These are phyloP conservation scores for Manis pentadactyla DNA, from an alignment of 2,797 vertebrate species.

Conservation along the genomic window DNA sequence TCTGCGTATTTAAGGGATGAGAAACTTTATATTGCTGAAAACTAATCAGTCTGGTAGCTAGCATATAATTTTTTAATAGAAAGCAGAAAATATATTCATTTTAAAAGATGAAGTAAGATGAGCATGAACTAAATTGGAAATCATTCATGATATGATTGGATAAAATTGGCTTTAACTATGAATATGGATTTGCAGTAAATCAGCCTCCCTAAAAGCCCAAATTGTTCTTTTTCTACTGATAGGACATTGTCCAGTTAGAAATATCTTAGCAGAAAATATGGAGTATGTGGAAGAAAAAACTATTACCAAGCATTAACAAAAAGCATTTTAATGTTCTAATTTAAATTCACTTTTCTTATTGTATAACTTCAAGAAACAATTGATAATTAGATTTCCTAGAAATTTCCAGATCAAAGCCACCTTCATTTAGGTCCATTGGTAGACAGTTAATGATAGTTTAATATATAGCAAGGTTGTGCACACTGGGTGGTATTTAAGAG, in stretches of 20 bases:
- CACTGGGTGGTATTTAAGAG: neutral
- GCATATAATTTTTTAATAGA: slow-evolving; percentile 38
- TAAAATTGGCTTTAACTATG: slow-evolving; percentile 37
- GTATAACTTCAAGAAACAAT: neutral
- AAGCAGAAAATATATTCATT: slow-evolving; percentile 34
- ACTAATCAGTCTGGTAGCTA: neutral
- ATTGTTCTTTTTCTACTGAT: slow-evolving; percentile 22
- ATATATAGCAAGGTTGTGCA: neutral
- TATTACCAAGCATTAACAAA: neutral
- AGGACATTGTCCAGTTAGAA: slow-evolving; percentile 1
- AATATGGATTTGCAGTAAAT: slow-evolving; percentile 59
- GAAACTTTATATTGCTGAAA: slow-evolving; percentile 39
- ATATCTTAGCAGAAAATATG: neutral
- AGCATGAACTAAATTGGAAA: slow-evolving; percentile 37
- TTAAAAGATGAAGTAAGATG: slow-evolving; percentile 32
- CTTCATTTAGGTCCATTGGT: neutral
- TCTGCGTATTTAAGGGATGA: slow-evolving; percentile 7
- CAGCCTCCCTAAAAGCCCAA: neutral
- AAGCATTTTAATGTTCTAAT: neutral
- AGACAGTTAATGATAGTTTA: neutral
- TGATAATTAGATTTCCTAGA: neutral
- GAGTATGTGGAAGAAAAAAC: neutral
- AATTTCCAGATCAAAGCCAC: neutral
- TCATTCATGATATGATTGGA: slow-evolving; percentile 56
- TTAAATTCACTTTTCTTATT: neutral